Evolutionary conservation across 2,888 invertebrate genomes (phyloP), one percentile per base, ranked within the genome.

Genomic region (Hesperia comma): DNA sequence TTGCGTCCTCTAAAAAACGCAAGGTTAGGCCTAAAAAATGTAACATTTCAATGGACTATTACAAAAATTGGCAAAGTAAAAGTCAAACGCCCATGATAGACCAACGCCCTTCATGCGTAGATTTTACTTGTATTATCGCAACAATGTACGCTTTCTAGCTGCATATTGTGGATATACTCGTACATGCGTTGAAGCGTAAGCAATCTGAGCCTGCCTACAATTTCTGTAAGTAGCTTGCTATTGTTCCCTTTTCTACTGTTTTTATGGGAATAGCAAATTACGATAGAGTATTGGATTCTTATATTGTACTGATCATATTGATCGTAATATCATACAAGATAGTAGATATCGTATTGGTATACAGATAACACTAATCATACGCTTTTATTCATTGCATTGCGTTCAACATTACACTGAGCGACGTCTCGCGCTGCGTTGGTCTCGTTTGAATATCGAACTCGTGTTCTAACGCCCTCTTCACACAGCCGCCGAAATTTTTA

Each of bases 171-270:
- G 72, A 74, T 76, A 75, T 32, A 53, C 40, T 32, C 37, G 79
- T 84, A 60, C 46, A 66, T 60, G 84, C 85, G 83, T 81, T 84
- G 77, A 76, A 81, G 82, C 87, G 86, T 84, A 81, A 77, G 82
- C 83, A 84, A 83, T 82, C 60, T 14, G 46, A 60, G 53, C 74
- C 75, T 77, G 73, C 74, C 78, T 80, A 77, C 81, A 74, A 80
- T 80, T 77, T 77, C 76, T 79, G 76, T 73, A 72, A 75, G 73
- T 77, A 53, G 32, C 32, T 53, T 32, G 53, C 79, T 72, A 84
- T 84, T 86, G 84, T 86, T 81, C 81, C 80, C 75, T 78, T 77
- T 79, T 77, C 75, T 71, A 67, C 69, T 57, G 68, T 80, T 77
- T 79, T 79, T 79, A 71, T 75, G 70, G 70, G 68, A 75, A 74